These are phyloP conservation scores for Tetragnatha versicolor DNA, from an alignment of 1,140 invertebrate species.

Conservation along the genomic window DNA sequence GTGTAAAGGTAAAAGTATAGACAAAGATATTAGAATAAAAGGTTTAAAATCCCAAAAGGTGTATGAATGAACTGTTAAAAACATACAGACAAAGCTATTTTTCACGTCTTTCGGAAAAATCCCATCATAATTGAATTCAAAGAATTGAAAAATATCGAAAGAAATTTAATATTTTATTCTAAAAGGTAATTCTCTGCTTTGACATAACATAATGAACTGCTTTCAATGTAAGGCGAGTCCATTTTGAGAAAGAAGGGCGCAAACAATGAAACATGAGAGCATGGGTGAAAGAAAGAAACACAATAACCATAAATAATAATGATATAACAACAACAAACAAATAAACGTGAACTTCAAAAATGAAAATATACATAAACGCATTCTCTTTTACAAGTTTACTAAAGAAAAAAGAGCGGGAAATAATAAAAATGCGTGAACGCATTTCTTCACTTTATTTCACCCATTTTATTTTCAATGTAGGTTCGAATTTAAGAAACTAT, in stretches of 20 bases:
- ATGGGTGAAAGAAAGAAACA: no score
- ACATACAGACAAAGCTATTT: no score
- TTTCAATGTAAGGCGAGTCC: neutral
- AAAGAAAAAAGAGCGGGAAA: slow-evolving; percentile 27
- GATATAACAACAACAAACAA: neutral
- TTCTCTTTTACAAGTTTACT: neutral
- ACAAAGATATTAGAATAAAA: no score
- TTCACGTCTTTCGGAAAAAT: no score
- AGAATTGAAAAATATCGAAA: neutral
- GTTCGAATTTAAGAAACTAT: slow-evolving; percentile 32
- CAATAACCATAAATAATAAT: neutral
- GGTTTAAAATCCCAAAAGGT: no score
- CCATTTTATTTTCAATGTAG: neutral
- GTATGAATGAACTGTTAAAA: no score
- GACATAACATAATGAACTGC: neutral
- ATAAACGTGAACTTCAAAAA: neutral
- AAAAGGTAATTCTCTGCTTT: neutral
- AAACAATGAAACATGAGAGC: no score
- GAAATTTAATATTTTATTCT: slow-evolving; percentile 15
- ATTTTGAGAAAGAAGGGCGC: neutral
- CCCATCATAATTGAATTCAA: slow-evolving; percentile 2
- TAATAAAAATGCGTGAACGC: slow-evolving; percentile 17
- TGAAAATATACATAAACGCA: slow-evolving; percentile 4
- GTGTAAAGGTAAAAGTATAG: no score
- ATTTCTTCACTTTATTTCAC: slow-evolving; percentile 44